phyloP scores from a whole-genome alignment of 2,797 vertebrate species.

The Gobio occitaniae region DNA sequence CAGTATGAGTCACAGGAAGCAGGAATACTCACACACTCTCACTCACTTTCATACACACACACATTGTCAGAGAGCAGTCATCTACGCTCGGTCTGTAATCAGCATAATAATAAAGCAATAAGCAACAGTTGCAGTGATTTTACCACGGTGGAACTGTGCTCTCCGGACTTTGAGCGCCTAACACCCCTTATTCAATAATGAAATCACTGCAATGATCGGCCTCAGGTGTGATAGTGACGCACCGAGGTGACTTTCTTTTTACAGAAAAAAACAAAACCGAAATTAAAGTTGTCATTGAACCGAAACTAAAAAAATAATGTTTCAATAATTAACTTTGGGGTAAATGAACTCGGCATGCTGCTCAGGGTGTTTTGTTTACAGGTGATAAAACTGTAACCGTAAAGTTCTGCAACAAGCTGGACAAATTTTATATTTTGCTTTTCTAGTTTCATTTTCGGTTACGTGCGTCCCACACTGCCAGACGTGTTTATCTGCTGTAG shows the following conservation, averaged over 20 bases:
- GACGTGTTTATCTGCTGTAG: not conserved
- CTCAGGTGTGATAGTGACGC: not conserved
- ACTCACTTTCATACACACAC: slow-evolving; percentile 28
- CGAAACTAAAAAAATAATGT: not conserved
- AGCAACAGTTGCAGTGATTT: not conserved
- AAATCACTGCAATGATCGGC: not conserved
- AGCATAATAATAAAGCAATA: slow-evolving; percentile 10
- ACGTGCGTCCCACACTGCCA: not conserved
- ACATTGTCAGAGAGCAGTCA: slow-evolving; percentile 14
- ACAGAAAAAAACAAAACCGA: not conserved
- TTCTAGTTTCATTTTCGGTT: too few relatives aligned
- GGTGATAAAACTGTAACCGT: not conserved
- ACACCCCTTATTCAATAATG: not conserved
- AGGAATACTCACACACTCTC: slow-evolving; percentile 43
- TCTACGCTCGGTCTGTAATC: not conserved
- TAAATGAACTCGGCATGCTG: not conserved
- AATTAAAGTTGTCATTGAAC: not conserved
- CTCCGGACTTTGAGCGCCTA: not conserved
- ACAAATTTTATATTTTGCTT: not conserved
- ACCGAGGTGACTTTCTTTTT: not conserved
- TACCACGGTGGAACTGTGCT: not conserved
- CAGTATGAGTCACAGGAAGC: slow-evolving; percentile 52
- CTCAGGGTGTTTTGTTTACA: not conserved
- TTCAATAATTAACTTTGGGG: not conserved
- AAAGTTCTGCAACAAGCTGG: not conserved